These are phyloP conservation scores for Astyanax mexicanus DNA, from an alignment of 2,797 vertebrate genomes.

Conservation along the genomic window DNA sequence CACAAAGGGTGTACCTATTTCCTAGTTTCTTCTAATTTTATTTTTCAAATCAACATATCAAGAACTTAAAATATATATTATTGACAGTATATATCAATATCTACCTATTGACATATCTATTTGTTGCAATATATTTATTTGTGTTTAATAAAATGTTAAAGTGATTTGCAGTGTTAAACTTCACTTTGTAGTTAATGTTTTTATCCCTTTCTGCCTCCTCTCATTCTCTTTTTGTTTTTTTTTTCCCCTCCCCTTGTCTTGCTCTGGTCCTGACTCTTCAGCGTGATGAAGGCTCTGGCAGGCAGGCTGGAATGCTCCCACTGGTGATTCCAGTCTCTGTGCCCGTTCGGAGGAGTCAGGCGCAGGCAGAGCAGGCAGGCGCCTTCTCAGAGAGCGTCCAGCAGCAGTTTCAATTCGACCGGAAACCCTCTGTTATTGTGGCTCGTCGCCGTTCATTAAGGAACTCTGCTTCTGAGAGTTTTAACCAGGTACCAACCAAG, in stretches of 20 bases:
- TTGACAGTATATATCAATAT: no score
- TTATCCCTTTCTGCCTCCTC: not conserved
- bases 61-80: no score
- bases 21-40: no score
- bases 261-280: slow-evolving; percentile 25
- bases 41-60: no score
- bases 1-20: no score
- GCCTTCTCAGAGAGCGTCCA: slow-evolving; percentile 67
- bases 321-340: slow-evolving; percentile 97
- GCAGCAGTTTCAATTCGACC: slow-evolving; percentile 77
- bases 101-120: no score
- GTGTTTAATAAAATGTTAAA: no score
- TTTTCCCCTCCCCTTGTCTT: not conserved
- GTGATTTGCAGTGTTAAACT: no score
- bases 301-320: slow-evolving; percentile 77
- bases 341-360: slow-evolving; percentile 84
- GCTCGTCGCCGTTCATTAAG: slow-evolving; percentile 88
- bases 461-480: slow-evolving; percentile 79
- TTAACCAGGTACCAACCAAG: slow-evolving; percentile 83
- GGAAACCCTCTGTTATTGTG: slow-evolving; percentile 93
- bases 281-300: slow-evolving; percentile 66
- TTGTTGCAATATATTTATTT: no score
- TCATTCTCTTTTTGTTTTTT: not conserved
- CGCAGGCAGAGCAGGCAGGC: slow-evolving; percentile 69
- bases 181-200: not conserved